Evolutionary conservation across 2,888 invertebrate species (phyloP).

Genomic region (Hirtodrosophila alboralis): DNA sequence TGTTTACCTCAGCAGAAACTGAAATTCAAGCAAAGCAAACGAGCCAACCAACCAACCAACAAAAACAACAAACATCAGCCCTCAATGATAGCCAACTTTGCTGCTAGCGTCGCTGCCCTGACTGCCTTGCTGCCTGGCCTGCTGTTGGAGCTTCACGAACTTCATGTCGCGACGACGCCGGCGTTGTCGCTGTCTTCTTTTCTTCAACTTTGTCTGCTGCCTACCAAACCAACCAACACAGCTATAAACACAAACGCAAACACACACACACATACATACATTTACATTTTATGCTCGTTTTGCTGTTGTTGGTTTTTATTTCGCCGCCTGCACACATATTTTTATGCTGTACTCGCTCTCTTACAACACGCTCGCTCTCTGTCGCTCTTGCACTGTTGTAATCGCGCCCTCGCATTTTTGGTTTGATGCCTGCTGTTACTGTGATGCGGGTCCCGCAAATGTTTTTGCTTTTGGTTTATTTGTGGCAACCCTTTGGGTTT

Average conservation of each 20-base stretch:
- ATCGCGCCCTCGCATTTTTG: conserved; percentile 40
- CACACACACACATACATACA: conserved; percentile 17
- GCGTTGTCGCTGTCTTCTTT: conserved; percentile 55
- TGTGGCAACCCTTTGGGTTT: conserved; percentile 62
- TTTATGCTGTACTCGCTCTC: conserved; percentile 45
- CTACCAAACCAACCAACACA: conserved; percentile 37
- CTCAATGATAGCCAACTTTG: conserved; percentile 41
- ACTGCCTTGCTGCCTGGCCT: no score
- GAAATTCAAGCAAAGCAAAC: conserved; percentile 66
- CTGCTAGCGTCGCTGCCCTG: conserved; percentile 20
- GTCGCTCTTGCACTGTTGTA: conserved; percentile 25
- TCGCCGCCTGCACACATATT: conserved; percentile 65
- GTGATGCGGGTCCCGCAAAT: conserved; percentile 49
- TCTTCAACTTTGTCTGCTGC: conserved; percentile 69
- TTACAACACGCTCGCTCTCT: conserved; percentile 24
- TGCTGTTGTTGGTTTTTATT: conserved; percentile 46
- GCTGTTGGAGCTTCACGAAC: conserved; percentile 51
- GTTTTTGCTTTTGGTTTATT: conserved; percentile 66
- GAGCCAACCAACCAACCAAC: conserved; percentile 41
- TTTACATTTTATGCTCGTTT: conserved; percentile 53
- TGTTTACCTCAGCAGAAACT: conserved; percentile 75
- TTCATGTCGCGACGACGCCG: conserved; percentile 41
- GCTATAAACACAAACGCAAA: conserved; percentile 12
- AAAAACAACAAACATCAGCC: conserved; percentile 42
- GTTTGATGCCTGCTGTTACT: conserved; percentile 24